Evolutionary conservation across 2,113 vertebrate species (phyloP).

Genomic region (Rana temporaria): DNA sequence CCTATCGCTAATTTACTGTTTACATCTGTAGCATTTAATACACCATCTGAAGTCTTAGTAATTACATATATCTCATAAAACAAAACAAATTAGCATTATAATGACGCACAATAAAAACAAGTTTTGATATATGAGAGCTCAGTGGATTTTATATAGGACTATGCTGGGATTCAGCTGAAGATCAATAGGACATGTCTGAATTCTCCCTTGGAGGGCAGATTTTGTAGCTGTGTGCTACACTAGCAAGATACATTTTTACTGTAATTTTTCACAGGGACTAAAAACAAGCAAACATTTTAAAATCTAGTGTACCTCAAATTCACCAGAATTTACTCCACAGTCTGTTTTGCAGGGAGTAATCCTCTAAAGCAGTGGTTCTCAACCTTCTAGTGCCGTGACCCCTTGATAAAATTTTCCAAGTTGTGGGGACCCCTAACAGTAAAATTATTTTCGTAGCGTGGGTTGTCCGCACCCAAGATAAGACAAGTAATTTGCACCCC

Average conservation of each 20-base stretch:
- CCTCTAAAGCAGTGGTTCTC: too few relatives aligned
- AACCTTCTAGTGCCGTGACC: too few relatives aligned
- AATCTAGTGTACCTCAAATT: too few relatives aligned
- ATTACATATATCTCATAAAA: constrained; percentile 1
- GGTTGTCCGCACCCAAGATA: too few relatives aligned
- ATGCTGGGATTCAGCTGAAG: constrained; percentile 12
- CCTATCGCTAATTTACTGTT: background rate
- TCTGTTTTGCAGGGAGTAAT: too few relatives aligned
- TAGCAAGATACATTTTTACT: background rate
- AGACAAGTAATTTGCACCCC: too few relatives aligned
- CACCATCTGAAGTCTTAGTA: background rate
- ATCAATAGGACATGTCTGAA: constrained; percentile 22
- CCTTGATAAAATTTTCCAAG: too few relatives aligned
- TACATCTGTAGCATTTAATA: background rate
- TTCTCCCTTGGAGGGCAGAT: constrained; percentile 21
- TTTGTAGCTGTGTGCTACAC: background rate
- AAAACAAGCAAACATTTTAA: too few relatives aligned
- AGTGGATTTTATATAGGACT: constrained; percentile 8
- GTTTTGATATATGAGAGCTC: constrained; percentile 29
- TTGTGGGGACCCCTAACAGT: too few relatives aligned
- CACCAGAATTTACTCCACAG: too few relatives aligned
- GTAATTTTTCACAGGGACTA: too few relatives aligned
- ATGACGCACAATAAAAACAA: constrained; percentile 2
- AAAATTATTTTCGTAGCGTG: too few relatives aligned
- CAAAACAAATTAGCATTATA: constrained; percentile 38